These are phyloP conservation scores for Amazona guildingii DNA, from an alignment of 2,113 vertebrate species.

Conservation along the genomic window DNA sequence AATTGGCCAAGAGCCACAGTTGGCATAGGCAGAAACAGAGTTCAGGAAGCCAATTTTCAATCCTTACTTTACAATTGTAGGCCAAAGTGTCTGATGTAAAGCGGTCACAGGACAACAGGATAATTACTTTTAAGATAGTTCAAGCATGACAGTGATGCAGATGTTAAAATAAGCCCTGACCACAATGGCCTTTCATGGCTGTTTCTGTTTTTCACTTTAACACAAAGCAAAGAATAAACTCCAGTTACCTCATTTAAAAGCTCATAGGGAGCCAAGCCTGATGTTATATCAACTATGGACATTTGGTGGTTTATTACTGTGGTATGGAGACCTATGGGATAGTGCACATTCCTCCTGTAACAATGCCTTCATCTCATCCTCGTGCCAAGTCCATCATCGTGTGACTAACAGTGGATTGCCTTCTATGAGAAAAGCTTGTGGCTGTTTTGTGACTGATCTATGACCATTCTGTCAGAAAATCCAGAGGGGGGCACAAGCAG, in stretches of 20 bases:
- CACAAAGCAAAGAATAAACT: conserved; percentile 19
- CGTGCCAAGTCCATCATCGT: not conserved
- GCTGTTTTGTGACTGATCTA: not conserved
- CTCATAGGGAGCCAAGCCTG: not conserved
- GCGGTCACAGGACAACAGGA: not conserved
- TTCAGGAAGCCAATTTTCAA: not conserved
- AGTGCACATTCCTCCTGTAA: not conserved
- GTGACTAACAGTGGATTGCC: not conserved
- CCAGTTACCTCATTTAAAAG: not conserved
- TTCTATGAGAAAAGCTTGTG: not conserved
- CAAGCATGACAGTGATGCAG: conserved; percentile 16
- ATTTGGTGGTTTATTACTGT: not conserved
- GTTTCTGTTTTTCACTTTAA: conserved; percentile 21
- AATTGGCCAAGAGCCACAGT: not conserved
- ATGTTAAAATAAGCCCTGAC: conserved; percentile 23
- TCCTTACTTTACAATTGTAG: not conserved
- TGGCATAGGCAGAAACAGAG: not conserved
- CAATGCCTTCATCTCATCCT: not conserved
- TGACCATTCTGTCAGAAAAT: not conserved
- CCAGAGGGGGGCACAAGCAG: not conserved
- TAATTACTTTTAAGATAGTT: conserved; percentile 8
- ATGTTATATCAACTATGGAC: not conserved
- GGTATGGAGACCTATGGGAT: not conserved
- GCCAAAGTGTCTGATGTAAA: not conserved
- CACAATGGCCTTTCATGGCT: not conserved